A percentile compares a stretch with the other conserved stretches of the same genome.
Evolutionary conservation across 1,140 invertebrate species (phyloP).

Genomic region (Anagrus nilaparvatae): DNA sequence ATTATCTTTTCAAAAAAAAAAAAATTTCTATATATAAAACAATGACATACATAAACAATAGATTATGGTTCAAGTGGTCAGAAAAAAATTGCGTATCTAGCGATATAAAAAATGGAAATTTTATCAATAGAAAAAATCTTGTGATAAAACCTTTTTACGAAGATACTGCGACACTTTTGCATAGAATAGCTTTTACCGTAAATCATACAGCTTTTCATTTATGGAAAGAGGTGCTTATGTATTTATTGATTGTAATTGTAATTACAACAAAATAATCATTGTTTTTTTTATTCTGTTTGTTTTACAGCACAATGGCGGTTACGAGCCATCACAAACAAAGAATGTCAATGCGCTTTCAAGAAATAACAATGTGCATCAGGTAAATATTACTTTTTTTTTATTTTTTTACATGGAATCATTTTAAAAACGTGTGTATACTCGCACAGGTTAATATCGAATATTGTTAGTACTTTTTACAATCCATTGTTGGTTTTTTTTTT

Average conservation of each 20-base stretch:
- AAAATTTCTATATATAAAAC: too few species aligned
- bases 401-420: too few species aligned
- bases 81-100: too few species aligned
- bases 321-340: slow-evolving; percentile 31
- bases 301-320: slow-evolving; percentile 40
- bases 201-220: slow-evolving; percentile 53
- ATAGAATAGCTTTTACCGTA: slow-evolving; percentile 50
- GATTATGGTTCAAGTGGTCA: too few species aligned
- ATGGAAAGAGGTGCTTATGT: slow-evolving; percentile 39
- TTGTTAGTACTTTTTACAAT: too few species aligned
- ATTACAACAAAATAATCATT: background rate
- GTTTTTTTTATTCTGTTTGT: slow-evolving; percentile 20
- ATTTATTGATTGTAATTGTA: background rate
- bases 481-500: too few species aligned
- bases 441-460: too few species aligned
- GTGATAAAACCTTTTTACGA: slow-evolving; percentile 24
- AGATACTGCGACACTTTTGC: slow-evolving; percentile 41
- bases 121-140: slow-evolving; percentile 13
- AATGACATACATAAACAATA: too few species aligned
- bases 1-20: too few species aligned
- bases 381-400: too few species aligned
- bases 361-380: slow-evolving; percentile 30
- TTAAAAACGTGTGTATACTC: too few species aligned
- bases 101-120: slow-evolving; percentile 18
- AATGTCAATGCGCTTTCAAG: slow-evolving; percentile 27